Evolutionary conservation across 2,113 vertebrate species (phyloP), one percentile per base, ranked within the genome.

Genomic region (Lycocorax pyrrhopterus): DNA sequence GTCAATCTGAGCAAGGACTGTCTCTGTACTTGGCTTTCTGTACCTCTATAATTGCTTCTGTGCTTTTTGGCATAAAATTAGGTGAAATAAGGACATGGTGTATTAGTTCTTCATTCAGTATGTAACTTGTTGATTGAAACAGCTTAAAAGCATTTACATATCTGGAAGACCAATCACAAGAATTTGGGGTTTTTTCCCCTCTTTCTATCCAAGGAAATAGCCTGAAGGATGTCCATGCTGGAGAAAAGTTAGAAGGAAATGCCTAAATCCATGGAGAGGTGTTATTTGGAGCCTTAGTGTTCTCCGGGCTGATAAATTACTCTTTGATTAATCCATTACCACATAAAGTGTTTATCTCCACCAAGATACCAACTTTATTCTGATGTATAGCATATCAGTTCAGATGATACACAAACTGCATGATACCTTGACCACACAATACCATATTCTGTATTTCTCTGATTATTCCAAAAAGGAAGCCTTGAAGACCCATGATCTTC

Each of bases 141-240:
- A 90, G 16, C 21, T 56, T 46, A 66, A 11, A 81, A 66, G 9
- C 18, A 3, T 56, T 59, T 81, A 32, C 4, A 7, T 39, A 69
- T 33, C 10, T 52, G 11, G 6, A 74, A 82, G 27, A 46, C 9
- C 0, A 20, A 6, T 32, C 19, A 41, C 11, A 80, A 67, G 37
- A 77, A 33, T 74, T 30, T 39, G 26, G 9, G 1, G 0, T 1
- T 29, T 75, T 76, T 46, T 0, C 4, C 12, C 7, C 5, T 41
- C 13, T 67, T 8, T 80, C 18, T 75, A 1, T 62, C 9, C 29
- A 71, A 66, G 25, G 9, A 89, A 90, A 71, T n/a, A 82, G 3
- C 11, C 67, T 52, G 16, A 47, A 90, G n/a, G 13, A 35, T 67
- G 29, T 6, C 6, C 0, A 3, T 15, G 12, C 16, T 51, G n/a